Base-by-base conservation (phyloP, 1,140 invertebrate species). In the Physella acuta region DNA sequence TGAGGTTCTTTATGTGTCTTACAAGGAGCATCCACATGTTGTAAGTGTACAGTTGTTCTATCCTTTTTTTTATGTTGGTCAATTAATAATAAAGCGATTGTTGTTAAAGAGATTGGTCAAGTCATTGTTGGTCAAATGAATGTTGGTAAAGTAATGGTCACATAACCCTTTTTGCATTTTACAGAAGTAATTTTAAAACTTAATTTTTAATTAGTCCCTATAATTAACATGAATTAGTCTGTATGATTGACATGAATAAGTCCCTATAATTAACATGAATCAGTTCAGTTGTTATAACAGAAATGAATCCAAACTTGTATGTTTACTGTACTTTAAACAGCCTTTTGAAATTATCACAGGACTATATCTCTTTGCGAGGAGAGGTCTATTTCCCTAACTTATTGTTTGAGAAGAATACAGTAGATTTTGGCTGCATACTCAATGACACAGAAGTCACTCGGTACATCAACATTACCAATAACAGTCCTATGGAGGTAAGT, bases 301-400 rank as follows among this genome's bases (percentile, higher is more conserved):
- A 44, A 44, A 20, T 8, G 39, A 44, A 8, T 8, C 39, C 8
- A 44, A 44, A 20, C 20, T 44, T 11, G 20, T 44, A 44, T 44
- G 8, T 44, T 44, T 44, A 11, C 8, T 44, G 8, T 20, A 44
- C 8, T 20, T 20, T 44, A 8, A n/a, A n/a, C 24, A 14, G 8
- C 24, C 8, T 24, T 55, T 17, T 28, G 24, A n/a, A 8, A 2
- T 3, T 20, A 2, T 8, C 36, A 30, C 36, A 85, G 81, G 85
- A 86, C 71, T 80, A 80, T 34, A 78, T 86, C 49, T 77, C 81
- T 1, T 70, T 86, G 56, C 58, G 79, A 65, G 85, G 85, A 39
- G 84, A 85, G 64, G 84, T 86, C 0, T 84, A 84, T 71, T 85
- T 85, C 73, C 85, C 85, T 20, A 86, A 86, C 66, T 64, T 86